Conservation (phyloP, 2,888 invertebrate genomes). For the Neoascia interrupta region DNA sequence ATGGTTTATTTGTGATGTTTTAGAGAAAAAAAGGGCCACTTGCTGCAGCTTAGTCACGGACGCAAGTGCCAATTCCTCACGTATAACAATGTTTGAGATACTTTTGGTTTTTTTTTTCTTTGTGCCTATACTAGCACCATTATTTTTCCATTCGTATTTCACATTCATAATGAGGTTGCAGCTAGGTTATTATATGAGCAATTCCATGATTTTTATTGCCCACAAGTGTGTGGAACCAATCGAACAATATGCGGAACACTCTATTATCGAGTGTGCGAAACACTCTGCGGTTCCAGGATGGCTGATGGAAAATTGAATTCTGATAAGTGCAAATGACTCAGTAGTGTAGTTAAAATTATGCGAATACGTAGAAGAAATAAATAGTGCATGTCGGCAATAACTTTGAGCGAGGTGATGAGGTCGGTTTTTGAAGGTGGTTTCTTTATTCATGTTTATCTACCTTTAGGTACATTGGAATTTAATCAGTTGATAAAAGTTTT, state of each 20-base stretch:
- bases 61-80: slow-evolving; percentile 58
- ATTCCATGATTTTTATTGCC: slow-evolving; percentile 57
- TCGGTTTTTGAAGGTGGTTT: background rate
- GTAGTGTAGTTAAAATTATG: background rate
- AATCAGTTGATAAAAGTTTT: background rate
- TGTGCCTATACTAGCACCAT: slow-evolving; percentile 27
- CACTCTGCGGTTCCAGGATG: slow-evolving; percentile 24
- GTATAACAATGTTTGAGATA: slow-evolving; percentile 51
- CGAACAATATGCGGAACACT: slow-evolving; percentile 42
- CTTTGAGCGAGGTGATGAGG: background rate
- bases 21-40: slow-evolving; percentile 59
- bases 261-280: slow-evolving; percentile 2
- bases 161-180: slow-evolving; percentile 6
- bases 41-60: slow-evolving; percentile 65
- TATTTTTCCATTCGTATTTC: slow-evolving; percentile 37
- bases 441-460: background rate
- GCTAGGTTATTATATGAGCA: slow-evolving; percentile 51
- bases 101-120: slow-evolving; percentile 2
- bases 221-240: slow-evolving; percentile 67
- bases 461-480: background rate
- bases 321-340: background rate
- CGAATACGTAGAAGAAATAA: background rate
- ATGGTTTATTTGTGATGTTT: slow-evolving; percentile 23
- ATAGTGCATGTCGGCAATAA: slow-evolving; percentile 16
- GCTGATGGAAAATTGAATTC: slow-evolving; percentile 6